Evolutionary conservation across 1,140 invertebrate genomes (phyloP), one percentile per base, ranked within the genome.

Genomic region (Cotesia chilonis): DNA sequence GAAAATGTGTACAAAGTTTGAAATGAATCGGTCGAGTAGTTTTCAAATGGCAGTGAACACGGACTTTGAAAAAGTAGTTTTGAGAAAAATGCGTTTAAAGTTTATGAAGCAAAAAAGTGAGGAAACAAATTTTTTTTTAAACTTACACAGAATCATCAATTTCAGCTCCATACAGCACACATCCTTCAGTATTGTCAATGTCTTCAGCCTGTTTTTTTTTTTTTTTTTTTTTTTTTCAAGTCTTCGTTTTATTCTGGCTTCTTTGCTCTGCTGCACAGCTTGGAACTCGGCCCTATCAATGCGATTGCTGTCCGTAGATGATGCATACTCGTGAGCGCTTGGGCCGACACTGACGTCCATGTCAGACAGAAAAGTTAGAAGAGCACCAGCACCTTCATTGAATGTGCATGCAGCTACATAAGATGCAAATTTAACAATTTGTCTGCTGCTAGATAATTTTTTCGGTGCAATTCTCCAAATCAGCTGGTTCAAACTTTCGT

Each of bases 401-500:
- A 64, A 71, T 37, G 61, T 71, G 10, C 41, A 64, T 55, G 60
- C 60, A 60, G 70, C 70, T 12, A 61, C 37, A 51, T 60, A 70
- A 38, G 37, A 67, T 57, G 69, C 69, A n/a, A 38, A 37, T 14
- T 10, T 14, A 54, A 17, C 35, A 17, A 37, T 67, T n/a, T 37
- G 73, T 17, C 7, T 10, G 12, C 52, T n/a, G 12, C 7, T 7
- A 7, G 52, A n/a, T 10, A 60, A 47, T 70, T 70, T 79, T 78
- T 38, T 70, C 51, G 64, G 63, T 61, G 4, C 72, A 64, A 64
- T 75, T 75, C 72, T 76, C 73, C 74, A 78, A 69, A 79, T 69
- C 7, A 81, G 57, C 57, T 74, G 71, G 52, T 79, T 80, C 37
- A 77, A 74, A 52, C 75, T 77, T 71, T 80, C 76, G 68, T 80